Percentiles rank a stretch among this genome's conserved stretches.
Evolutionary conservation across 2,797 vertebrate species (phyloP).

Genomic region (Cetoscarus ocellatus): DNA sequence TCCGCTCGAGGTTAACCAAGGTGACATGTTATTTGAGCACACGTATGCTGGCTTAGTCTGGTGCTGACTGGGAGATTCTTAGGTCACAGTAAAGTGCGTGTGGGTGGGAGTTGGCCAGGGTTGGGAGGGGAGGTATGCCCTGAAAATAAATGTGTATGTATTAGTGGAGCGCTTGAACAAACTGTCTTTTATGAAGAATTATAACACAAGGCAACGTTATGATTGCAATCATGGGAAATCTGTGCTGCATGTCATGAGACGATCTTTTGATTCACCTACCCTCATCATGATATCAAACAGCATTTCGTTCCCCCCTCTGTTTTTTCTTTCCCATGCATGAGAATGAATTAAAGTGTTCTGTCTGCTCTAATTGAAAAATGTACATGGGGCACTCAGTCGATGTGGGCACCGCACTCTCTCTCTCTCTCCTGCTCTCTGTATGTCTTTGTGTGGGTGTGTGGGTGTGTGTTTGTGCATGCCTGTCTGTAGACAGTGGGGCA

Average conservation of each 20-base stretch:
- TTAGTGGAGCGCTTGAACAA: constrained; percentile 38
- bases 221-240: constrained; percentile 34
- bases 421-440: constrained; percentile 13
- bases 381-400: constrained; percentile 52
- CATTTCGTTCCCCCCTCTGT: constrained; percentile 19
- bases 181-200: constrained; percentile 44
- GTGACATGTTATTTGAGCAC: constrained; percentile 81
- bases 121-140: constrained; percentile 22
- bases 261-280: constrained; percentile 49
- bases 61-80: constrained; percentile 72
- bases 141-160: constrained; percentile 69
- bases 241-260: constrained; percentile 51
- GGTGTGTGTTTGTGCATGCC: constrained; percentile 57
- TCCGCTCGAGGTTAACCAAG: constrained; percentile 69
- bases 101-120: constrained; percentile 8
- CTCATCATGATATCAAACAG: constrained; percentile 42
- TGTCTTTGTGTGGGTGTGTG: constrained; percentile 56
- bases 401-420: constrained; percentile 39
- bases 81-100: constrained; percentile 63
- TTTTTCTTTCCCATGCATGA: constrained; percentile 12
- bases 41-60: constrained; percentile 64
- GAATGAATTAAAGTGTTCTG: constrained; percentile 59
- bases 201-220: constrained; percentile 44
- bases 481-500: constrained; percentile 74
- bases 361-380: constrained; percentile 67